phyloP scores from a whole-genome alignment of 2,113 vertebrate genomes.

The Callipepla californica region DNA sequence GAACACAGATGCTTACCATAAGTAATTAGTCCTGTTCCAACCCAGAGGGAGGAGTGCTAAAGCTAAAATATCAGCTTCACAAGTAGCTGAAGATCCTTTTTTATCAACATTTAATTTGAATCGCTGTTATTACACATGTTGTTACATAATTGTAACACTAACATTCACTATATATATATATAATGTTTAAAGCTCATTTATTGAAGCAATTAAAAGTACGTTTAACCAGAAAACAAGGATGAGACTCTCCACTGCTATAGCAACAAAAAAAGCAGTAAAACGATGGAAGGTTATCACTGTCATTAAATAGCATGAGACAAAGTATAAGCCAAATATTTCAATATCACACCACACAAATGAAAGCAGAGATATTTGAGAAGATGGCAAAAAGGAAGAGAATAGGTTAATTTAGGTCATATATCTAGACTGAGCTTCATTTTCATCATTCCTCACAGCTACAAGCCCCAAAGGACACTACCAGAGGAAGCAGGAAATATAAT shows the following conservation, averaged over 20 bases:
- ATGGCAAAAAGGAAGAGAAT: neutral
- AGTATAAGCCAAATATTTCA: neutral
- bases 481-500: neutral
- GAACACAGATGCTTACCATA: neutral
- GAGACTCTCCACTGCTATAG: neutral
- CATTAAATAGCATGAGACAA: neutral
- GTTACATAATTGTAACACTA: neutral
- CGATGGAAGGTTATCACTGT: neutral
- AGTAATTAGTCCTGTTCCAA: neutral
- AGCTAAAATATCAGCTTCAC: neutral
- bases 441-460: neutral
- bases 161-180: neutral
- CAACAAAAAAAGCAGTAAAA: neutral
- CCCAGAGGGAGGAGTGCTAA: neutral
- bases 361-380: neutral
- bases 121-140: neutral
- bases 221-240: neutral
- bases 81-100: neutral
- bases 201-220: conserved; percentile 8
- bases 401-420: neutral
- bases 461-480: neutral
- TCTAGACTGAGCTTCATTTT: neutral
- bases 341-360: neutral
- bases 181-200: neutral
- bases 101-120: neutral